Evolutionary conservation across 1,140 invertebrate species (phyloP), one percentile per base, ranked within the genome.

Genomic region (Drosophila saltans): DNA sequence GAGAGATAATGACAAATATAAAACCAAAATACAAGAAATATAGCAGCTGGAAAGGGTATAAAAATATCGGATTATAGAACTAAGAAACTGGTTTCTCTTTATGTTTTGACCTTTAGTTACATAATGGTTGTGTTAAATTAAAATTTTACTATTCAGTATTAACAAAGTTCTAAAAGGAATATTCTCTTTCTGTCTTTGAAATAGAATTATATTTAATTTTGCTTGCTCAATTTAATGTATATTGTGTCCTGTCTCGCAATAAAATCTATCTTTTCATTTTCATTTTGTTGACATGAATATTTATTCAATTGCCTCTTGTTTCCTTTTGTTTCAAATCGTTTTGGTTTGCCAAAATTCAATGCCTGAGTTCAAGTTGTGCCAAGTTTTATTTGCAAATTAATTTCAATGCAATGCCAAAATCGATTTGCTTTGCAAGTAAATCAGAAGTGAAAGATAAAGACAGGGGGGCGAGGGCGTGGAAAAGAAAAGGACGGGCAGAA

Each of bases 311-410:
- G 73, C 41, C 39, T 30, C 33, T 65, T 60, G 48, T 59, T 11
- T 56, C 1, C 30, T 30, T 30, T 65, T 60, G 41, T 59, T 11
- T 56, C 1, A 26, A 11, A 11, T 26, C 45, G 3, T 52, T 24
- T 40, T 24, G 55, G 28, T 10, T 39, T 39, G 21, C 57, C 57
- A 36, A 59, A 59, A 40, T 73, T 52, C 40, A 56, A 70, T 77
- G 63, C 36, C 16, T 45, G 43, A 56, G 26, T 28, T 39, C 3
- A 52, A 52, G 21, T 43, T 28, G 39, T 69, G 76, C 72, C 82
- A 86, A 82, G 62, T 74, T 76, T 74, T 82, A 62, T 80, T 80
- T 80, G 69, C 52, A 88, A 80, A 88, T 88, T 71, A 88, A 88
- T 86, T 88, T 72, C 6, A 39, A 56, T 70, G 73, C 67, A 57